Conservation (phyloP, 2,113 vertebrate genomes). For the Sapajus apella region DNA sequence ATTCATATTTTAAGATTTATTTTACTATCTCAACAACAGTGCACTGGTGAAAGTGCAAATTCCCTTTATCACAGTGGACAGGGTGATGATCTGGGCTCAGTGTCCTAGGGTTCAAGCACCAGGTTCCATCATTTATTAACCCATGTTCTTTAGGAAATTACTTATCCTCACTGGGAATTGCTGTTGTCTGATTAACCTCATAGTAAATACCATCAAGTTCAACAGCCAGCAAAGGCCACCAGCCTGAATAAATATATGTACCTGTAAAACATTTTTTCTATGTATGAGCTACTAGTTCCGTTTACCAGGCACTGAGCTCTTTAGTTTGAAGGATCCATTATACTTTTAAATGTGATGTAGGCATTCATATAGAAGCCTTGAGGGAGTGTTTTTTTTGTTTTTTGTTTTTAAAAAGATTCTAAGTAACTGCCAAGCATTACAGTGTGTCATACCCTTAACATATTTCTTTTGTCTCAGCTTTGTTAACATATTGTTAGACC, state of each 20-base stretch:
- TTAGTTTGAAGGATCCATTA: not conserved
- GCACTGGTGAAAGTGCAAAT: not conserved
- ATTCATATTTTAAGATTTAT: not conserved
- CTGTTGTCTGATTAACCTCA: not conserved
- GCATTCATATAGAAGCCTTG: not conserved
- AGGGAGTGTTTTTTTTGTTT: not conserved
- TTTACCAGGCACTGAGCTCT: not conserved
- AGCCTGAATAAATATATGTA: not conserved
- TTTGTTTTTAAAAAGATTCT: not conserved
- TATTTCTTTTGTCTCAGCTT: not conserved
- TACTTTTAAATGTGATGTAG: not conserved
- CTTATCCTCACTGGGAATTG: not conserved
- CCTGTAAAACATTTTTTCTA: not conserved
- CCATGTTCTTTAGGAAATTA: not conserved
- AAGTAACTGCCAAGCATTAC: not conserved
- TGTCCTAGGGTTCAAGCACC: not conserved
- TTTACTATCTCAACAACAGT: not conserved
- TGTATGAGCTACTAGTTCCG: not conserved
- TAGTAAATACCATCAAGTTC: not conserved
- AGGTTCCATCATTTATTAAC: not conserved
- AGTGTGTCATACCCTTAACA: not conserved
- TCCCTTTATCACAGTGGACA: not conserved
- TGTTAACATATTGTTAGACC: not conserved
- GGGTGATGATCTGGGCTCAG: not conserved
- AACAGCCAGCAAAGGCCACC: not conserved